Percentiles rank a stretch among this genome's conserved stretches.
phyloP scores from a whole-genome alignment of 2,888 invertebrate genomes.

The Parnassius apollo region DNA sequence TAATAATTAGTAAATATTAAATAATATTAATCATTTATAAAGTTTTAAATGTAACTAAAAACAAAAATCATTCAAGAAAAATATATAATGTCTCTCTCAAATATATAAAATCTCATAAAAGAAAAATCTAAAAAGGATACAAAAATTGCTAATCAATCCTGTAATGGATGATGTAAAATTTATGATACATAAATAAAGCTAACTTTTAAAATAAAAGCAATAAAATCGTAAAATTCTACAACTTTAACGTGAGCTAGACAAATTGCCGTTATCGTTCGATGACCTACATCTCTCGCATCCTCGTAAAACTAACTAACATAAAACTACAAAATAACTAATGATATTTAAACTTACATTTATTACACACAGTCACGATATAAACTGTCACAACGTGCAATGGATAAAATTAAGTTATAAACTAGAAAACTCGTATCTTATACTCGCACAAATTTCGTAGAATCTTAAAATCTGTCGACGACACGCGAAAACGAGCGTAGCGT shows the following conservation, averaged over 20 bases:
- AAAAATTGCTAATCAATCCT: no score
- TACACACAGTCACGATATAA: slow-evolving; percentile 19
- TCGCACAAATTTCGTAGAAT: slow-evolving; percentile 21
- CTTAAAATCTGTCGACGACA: slow-evolving; percentile 41
- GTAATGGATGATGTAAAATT: no score
- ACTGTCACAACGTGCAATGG: slow-evolving; percentile 30
- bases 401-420: background rate
- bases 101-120: no score
- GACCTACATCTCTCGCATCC: slow-evolving; percentile 29
- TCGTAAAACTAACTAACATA: slow-evolving; percentile 8
- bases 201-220: background rate
- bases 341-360: slow-evolving; percentile 30
- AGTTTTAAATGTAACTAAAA: no score
- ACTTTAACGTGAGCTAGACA: slow-evolving; percentile 9
- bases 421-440: background rate
- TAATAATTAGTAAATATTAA: no score
- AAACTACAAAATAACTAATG: slow-evolving; percentile 20
- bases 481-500: slow-evolving; percentile 59
- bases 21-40: no score
- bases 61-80: no score
- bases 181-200: background rate
- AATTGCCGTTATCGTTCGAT: slow-evolving; percentile 31
- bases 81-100: no score
- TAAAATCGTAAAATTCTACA: background rate
- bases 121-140: no score